Conservation (phyloP, 2,888 invertebrate genomes). For the Cistogaster globosa region DNA sequence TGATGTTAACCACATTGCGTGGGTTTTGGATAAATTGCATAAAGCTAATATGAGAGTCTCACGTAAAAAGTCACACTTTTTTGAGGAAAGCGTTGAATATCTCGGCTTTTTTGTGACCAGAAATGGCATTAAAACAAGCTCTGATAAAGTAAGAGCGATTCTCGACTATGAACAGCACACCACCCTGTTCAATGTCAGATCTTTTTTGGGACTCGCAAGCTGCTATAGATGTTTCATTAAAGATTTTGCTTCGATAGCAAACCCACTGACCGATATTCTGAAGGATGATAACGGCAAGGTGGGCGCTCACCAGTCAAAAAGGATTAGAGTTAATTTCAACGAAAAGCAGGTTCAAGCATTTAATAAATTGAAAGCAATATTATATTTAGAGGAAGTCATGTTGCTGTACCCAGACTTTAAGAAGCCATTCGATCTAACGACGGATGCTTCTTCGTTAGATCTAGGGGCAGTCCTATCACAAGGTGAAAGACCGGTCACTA, state of each 20-base stretch:
- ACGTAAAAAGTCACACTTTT: slow-evolving; percentile 58
- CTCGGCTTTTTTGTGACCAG: slow-evolving; percentile 18
- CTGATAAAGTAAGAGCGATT: not conserved
- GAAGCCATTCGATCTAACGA: slow-evolving; percentile 63
- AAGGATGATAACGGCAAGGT: slow-evolving; percentile 70
- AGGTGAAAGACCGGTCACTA: not conserved
- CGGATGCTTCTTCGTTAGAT: slow-evolving; percentile 39
- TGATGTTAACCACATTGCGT: not conserved
- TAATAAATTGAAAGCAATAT: slow-evolving; percentile 54
- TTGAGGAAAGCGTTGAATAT: slow-evolving; percentile 48
- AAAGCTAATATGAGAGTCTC: slow-evolving; percentile 39
- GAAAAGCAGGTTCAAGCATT: slow-evolving; percentile 56
- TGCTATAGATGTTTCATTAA: slow-evolving; percentile 7
- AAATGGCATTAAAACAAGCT: not conserved
- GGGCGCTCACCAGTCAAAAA: slow-evolving; percentile 62
- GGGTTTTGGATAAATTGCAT: not conserved
- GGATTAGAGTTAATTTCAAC: slow-evolving; percentile 45
- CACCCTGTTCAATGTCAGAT: not conserved
- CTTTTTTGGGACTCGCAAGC: slow-evolving; percentile 3
- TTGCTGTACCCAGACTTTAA: slow-evolving; percentile 61
- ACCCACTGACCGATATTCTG: slow-evolving; percentile 69
- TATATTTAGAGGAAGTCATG: slow-evolving; percentile 57
- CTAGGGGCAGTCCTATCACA: slow-evolving; percentile 49
- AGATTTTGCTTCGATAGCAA: slow-evolving; percentile 27
- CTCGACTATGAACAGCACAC: not conserved